Conservation (phyloP, 2,888 invertebrate species). For the Dasypogon diadema region DNA sequence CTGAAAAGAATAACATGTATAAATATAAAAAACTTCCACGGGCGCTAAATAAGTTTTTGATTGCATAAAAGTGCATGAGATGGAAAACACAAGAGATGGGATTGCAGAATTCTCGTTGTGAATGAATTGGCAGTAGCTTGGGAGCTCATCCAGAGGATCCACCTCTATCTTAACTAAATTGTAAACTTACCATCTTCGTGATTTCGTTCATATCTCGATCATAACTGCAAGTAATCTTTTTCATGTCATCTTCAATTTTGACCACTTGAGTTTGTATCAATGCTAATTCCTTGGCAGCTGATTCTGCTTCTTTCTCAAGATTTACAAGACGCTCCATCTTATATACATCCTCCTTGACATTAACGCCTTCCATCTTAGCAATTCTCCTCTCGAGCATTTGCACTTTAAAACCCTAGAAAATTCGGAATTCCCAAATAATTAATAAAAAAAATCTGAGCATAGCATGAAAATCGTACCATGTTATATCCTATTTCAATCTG, state of each 20-base stretch:
- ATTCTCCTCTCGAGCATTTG: conserved; percentile 68
- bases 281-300: conserved; percentile 68
- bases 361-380: conserved; percentile 64
- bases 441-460: background rate
- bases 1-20: no score
- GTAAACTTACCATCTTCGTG: conserved; percentile 62
- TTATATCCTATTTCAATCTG: conserved; percentile 75
- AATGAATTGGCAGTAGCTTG: no score
- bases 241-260: conserved; percentile 73
- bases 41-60: no score
- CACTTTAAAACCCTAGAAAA: conserved; percentile 66
- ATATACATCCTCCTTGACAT: conserved; percentile 65
- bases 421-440: background rate
- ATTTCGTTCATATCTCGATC: conserved; percentile 69
- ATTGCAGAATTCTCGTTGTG: no score
- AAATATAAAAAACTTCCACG: no score
- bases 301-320: conserved; percentile 68
- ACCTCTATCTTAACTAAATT: background rate
- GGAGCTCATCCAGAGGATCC: no score
- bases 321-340: conserved; percentile 66
- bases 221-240: conserved; percentile 69
- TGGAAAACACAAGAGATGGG: no score
- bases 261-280: conserved; percentile 70
- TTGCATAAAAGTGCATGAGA: no score
- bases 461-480: conserved; percentile 70